Evolutionary conservation across 1,140 invertebrate genomes (phyloP), one percentile per base, ranked within the genome.

Genomic region (Ceratitis capitata): DNA sequence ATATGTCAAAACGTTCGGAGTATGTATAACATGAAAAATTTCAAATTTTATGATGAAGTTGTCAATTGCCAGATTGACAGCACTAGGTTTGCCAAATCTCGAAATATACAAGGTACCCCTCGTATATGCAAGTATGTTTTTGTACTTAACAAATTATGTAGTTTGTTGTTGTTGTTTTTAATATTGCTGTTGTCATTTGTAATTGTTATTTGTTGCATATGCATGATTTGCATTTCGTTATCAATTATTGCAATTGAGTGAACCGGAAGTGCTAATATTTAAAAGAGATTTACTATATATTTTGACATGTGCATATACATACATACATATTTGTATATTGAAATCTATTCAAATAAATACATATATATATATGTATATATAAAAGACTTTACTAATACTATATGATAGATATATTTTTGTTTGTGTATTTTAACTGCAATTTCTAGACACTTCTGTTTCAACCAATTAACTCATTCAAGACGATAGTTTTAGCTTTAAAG

Each of bases 241-340:
- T 78, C 69, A 78, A 78, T 78, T 78, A 78, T 78, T 78, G 39
- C 69, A 78, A 78, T 78, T 78, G 69, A 78, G 39, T 78, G 69
- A 78, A 78, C 69, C 69, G 69, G 69, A 78, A 78, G 69, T 78
- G 69, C 69, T 78, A 78, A 78, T 78, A 78, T 78, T 78, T 78
- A 78, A 45, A 78, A 78, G 69, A 47, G 69, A 78, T 78, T 78
- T 78, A 3, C 69, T 78, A 78, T 45, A 42, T 5, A 61, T 61
- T 26, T 5, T 6, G 23, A 29, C 1, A 64, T 14, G 3, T n/a
- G 7, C 1, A 78, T 45, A 23, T 47, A 26, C 16, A 3, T 10
- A 45, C 5, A 45, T 78, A 78, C n/a, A 45, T 47, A 47, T 47
- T 6, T 47, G 12, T 47, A 12, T 47, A 47, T 47, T 47, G 5